These are phyloP conservation scores for Microcebus murinus DNA, from an alignment of 2,113 vertebrate species.

Conservation along the genomic window DNA sequence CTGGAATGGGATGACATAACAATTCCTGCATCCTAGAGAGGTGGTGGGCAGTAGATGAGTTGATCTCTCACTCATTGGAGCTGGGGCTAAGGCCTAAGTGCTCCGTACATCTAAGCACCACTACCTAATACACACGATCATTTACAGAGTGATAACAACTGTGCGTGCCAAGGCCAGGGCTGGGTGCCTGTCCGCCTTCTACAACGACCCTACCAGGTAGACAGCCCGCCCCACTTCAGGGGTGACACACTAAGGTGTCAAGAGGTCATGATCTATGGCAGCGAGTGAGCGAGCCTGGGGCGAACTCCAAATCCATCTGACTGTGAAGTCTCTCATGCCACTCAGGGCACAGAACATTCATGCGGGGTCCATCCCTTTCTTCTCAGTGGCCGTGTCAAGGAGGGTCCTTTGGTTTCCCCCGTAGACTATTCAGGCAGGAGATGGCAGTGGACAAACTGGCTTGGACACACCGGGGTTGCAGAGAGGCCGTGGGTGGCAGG, in stretches of 20 bases:
- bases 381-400: not conserved
- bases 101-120: not conserved
- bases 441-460: not conserved
- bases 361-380: fast-evolving
- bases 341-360: not conserved
- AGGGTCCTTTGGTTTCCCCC: not conserved
- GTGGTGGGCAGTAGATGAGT: not conserved
- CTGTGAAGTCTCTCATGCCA: not conserved
- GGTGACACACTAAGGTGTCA: not conserved
- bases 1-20: not conserved
- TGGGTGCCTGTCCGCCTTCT: not conserved
- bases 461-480: too few relatives aligned
- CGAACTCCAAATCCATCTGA: not conserved
- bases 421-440: not conserved
- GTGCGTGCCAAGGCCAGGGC: not conserved
- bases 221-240: not conserved
- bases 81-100: not conserved
- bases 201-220: too few relatives aligned
- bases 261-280: not conserved
- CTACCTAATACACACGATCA: not conserved
- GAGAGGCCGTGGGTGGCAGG: not conserved
- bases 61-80: too few relatives aligned
- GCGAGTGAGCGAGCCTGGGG: not conserved
- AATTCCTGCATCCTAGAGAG: not conserved
- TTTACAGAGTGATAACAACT: not conserved